Percentiles rank a stretch among this genome's conserved stretches.
These are phyloP conservation scores for Oscheius sp. DNA, from an alignment of 2,888 invertebrate species.

Conservation along the genomic window DNA sequence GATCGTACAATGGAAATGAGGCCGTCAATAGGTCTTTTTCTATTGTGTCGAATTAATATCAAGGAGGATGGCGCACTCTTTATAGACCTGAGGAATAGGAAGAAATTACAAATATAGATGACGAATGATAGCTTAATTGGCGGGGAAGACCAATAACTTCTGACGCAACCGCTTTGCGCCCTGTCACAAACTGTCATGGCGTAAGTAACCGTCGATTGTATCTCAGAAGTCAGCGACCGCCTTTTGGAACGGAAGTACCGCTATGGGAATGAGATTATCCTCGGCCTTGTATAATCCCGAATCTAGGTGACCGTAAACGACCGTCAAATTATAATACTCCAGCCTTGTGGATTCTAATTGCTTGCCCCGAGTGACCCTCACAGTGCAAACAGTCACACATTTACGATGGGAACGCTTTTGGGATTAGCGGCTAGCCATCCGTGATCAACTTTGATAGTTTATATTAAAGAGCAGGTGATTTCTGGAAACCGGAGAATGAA, in stretches of 20 bases:
- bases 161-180: not conserved
- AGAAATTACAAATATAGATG: not conserved
- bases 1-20: not conserved
- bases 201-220: slow-evolving; percentile 12
- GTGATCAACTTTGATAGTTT: not conserved
- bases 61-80: not conserved
- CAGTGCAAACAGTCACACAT: slow-evolving; percentile 30
- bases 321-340: slow-evolving; percentile 22
- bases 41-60: not conserved
- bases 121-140: not conserved
- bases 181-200: slow-evolving; percentile 15
- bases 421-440: slow-evolving; percentile 10
- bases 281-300: not conserved
- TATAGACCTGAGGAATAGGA: not conserved
- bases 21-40: not conserved
- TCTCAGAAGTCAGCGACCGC: slow-evolving; percentile 7
- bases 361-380: slow-evolving; percentile 27
- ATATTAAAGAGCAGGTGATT: slow-evolving; percentile 7
- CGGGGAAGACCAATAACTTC: slow-evolving; percentile 15
- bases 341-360: slow-evolving; percentile 28
- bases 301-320: slow-evolving; percentile 7
- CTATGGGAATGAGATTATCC: not conserved
- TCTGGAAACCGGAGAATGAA: slow-evolving; percentile 5
- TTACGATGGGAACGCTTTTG: slow-evolving; percentile 26
- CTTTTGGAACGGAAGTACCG: slow-evolving; percentile 19